phyloP scores from a whole-genome alignment of 2,797 vertebrate species.

The Agapornis canus region DNA sequence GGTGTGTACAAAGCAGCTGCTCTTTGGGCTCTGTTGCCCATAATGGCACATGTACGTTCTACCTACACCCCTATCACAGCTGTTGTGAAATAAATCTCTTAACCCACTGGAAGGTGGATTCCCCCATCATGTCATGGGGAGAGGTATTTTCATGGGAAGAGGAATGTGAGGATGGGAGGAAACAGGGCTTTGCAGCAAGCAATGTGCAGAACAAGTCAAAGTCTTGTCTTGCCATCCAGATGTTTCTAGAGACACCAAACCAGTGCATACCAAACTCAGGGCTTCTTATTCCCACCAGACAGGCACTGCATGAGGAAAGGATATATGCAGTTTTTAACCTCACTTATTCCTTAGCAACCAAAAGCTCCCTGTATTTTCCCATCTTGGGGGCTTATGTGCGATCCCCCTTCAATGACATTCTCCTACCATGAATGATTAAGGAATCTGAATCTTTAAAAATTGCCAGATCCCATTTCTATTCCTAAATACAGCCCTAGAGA shows the following conservation, averaged over 20 bases:
- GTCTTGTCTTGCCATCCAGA: slow-evolving; percentile 40
- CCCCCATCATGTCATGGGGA: neutral
- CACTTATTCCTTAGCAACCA: slow-evolving; percentile 67
- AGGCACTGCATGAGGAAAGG: slow-evolving; percentile 34
- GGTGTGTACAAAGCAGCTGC: slow-evolving; percentile 34
- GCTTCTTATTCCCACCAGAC: slow-evolving; percentile 50
- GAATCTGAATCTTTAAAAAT: slow-evolving; percentile 67
- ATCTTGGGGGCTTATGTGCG: slow-evolving; percentile 55
- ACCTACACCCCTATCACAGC: slow-evolving; percentile 22
- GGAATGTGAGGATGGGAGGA: neutral
- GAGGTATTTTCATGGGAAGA: neutral
- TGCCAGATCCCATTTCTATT: slow-evolving; percentile 64
- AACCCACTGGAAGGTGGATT: slow-evolving; percentile 29
- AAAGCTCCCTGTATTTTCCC: slow-evolving; percentile 68
- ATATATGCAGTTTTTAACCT: slow-evolving; percentile 31
- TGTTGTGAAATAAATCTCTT: slow-evolving; percentile 47
- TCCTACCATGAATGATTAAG: slow-evolving; percentile 69
- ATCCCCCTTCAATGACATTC: slow-evolving; percentile 61
- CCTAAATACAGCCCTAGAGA: slow-evolving; percentile 34
- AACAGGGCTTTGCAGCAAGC: slow-evolving; percentile 1
- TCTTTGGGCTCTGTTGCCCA: neutral
- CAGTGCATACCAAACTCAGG: slow-evolving; percentile 7
- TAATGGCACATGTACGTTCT: neutral
- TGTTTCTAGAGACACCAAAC: slow-evolving; percentile 47
- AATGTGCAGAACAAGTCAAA: neutral